Base-by-base conservation (phyloP, 2,888 invertebrate species). In the Melieria picta region DNA sequence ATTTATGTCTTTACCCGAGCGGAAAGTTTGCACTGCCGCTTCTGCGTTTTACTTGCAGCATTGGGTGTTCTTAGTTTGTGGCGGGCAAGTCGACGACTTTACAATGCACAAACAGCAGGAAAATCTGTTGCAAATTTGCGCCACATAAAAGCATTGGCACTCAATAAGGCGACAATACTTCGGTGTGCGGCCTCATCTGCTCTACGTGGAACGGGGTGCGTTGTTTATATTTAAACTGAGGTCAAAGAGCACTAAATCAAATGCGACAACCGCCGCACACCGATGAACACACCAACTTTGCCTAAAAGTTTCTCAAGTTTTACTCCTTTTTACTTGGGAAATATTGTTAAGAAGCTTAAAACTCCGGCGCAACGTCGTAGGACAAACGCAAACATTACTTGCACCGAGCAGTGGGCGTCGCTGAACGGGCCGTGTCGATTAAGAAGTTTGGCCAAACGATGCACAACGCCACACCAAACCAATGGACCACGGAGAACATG, bases 191-290 rank as follows among this genome's bases (percentile, higher is more conserved):
- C 30, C 30, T 3, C 30, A 30, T 30, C 30, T 30, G 30, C 30
- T 30, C 30, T 2, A 30, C 30, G 30, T 3, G 30, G 30, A 30
- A 30, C 30, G 30, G 30, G 30, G 30, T 30, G 3, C 30, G 30
- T 30, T 83, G 85, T 85, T 86, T 86, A 85, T 85, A 79, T 85
- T 83, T 84, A 83, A 85, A 84, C 85, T 83, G 81, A 85, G 85
- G 85, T 85, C 85, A 85, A 80, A 85, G 83, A 83, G 84, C 86
- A 85, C 83, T 85, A 85, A 85, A 85, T 85, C 85, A 85, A 85
- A 82, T 83, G 81, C 80, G 80, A 79, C 71, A 70, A 42, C 69
- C 56, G 70, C 62, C 71, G 71, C 63, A 74, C 52, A 67, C 67
- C 67, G 52, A 30, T 30, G 30, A 30, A 30, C 30, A 30, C 30